These are phyloP conservation scores for Eretmochelys imbricata DNA, from an alignment of 2,113 vertebrate species.

Conservation along the genomic window DNA sequence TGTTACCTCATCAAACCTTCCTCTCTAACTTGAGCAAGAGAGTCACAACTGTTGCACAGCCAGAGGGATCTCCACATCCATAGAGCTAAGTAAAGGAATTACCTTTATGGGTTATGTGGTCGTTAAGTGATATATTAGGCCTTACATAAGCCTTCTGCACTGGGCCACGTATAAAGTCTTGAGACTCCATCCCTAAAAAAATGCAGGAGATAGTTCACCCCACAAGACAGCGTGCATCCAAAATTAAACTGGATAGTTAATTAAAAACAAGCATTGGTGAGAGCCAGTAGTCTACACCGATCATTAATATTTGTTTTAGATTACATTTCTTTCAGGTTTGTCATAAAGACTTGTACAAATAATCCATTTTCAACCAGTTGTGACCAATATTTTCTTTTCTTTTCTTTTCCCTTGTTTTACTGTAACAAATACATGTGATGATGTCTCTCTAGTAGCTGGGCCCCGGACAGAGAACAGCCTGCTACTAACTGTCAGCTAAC, in stretches of 20 bases:
- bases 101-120: neutral
- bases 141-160: neutral
- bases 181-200: neutral
- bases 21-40: neutral
- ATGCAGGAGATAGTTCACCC: neutral
- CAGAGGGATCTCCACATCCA: neutral
- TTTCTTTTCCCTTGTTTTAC: neutral
- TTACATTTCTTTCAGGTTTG: neutral
- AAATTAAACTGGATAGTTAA: neutral
- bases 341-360: neutral
- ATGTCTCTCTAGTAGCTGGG: fast-evolving
- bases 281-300: neutral
- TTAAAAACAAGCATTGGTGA: neutral
- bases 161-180: neutral
- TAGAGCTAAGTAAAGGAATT: neutral
- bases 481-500: neutral
- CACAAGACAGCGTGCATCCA: neutral
- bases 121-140: neutral
- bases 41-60: neutral
- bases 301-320: neutral
- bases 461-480: neutral
- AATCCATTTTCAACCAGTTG: neutral
- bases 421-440: neutral
- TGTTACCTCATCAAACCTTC: neutral
- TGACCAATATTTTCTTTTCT: neutral